Conservation (phyloP, 2,113 vertebrate species). For the Azemiops feae region DNA sequence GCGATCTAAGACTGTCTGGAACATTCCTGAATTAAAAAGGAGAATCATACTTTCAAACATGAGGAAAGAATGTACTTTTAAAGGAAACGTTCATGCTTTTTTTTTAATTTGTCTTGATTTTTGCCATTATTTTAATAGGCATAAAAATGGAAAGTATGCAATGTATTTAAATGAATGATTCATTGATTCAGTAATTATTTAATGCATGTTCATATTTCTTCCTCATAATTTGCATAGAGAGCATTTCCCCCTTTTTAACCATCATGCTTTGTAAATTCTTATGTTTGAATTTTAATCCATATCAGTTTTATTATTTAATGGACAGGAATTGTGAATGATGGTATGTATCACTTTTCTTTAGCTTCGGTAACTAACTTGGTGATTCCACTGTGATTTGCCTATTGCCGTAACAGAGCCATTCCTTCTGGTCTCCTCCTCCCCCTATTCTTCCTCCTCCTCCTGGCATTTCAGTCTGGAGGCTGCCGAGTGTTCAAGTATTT, state of each 20-base stretch:
- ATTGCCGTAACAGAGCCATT: slow-evolving; percentile 34
- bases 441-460: neutral
- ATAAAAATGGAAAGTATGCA: neutral
- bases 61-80: neutral
- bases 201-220: neutral
- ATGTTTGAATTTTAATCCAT: slow-evolving; percentile 23
- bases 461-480: slow-evolving; percentile 44
- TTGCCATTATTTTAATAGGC: neutral
- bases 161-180: neutral
- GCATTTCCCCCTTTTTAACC: neutral
- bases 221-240: neutral
- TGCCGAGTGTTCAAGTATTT: slow-evolving; percentile 21
- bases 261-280: neutral
- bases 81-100: fast-evolving
- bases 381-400: slow-evolving; percentile 64
- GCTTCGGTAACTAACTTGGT: slow-evolving; percentile 30
- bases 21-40: neutral
- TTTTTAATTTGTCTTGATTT: neutral
- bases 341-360: slow-evolving; percentile 36
- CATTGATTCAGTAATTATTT: neutral
- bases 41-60: neutral
- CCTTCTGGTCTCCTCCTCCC: slow-evolving; percentile 25
- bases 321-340: slow-evolving; percentile 47
- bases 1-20: slow-evolving; percentile 39
- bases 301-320: neutral